Evolutionary conservation across 2,113 vertebrate genomes (phyloP).

Genomic region (Strix aluco): DNA sequence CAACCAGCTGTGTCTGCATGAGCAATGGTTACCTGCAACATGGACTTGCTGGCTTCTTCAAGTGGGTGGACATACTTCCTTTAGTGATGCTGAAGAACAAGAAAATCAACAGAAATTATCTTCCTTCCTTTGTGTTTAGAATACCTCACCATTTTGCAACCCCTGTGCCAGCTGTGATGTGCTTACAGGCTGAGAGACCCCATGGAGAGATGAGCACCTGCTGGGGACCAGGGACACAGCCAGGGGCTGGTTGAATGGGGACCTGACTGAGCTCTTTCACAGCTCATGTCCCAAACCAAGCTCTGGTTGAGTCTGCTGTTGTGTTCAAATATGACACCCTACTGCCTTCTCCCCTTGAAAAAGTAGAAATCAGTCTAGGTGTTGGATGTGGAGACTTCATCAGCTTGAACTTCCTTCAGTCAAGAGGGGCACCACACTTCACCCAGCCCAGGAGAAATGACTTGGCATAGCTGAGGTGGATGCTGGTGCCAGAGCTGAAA

Average conservation of each 20-base stretch:
- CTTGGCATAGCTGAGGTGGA: neutral
- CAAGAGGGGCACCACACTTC: neutral
- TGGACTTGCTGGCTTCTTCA: neutral
- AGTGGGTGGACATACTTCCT: neutral
- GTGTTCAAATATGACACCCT: neutral
- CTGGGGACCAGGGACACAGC: fast-evolving
- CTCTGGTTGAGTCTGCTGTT: neutral
- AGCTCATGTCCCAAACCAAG: neutral
- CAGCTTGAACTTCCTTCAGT: neutral
- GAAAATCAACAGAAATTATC: neutral
- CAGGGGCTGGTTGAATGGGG: neutral
- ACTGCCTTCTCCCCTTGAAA: neutral
- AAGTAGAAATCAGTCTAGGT: neutral
- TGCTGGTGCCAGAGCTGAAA: neutral
- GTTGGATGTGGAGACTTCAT: neutral
- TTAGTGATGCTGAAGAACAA: neutral
- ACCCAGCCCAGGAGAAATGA: neutral
- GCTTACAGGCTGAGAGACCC: neutral
- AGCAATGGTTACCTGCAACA: neutral
- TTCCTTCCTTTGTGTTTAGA: neutral
- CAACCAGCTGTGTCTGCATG: neutral
- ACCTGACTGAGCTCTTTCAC: neutral
- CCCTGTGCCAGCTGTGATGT: neutral
- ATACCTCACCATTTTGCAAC: neutral
- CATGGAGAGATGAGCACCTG: neutral